Conservation (phyloP, 2,113 vertebrate species). For the Eleginops maclovinus region DNA sequence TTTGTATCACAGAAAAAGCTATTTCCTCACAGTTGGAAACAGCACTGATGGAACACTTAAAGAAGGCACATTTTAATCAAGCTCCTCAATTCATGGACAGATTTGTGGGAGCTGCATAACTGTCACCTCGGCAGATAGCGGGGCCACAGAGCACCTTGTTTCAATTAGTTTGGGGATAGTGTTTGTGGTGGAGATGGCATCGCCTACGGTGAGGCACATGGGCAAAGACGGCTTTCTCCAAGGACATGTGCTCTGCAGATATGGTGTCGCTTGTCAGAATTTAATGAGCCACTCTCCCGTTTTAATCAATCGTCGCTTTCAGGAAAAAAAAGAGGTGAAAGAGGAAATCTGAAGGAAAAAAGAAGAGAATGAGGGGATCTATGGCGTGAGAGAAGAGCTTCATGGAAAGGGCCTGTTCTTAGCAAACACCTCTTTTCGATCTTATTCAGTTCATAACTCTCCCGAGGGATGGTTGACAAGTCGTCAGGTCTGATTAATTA, state of each 20-base stretch:
- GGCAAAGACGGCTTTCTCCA: slow-evolving; percentile 48
- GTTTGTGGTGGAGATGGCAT: slow-evolving; percentile 63
- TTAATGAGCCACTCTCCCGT: slow-evolving; percentile 73
- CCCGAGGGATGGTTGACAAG: slow-evolving; percentile 65
- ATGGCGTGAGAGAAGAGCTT: slow-evolving; percentile 18
- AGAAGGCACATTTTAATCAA: slow-evolving; percentile 65
- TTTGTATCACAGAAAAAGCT: slow-evolving; percentile 58
- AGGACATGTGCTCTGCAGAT: slow-evolving; percentile 71
- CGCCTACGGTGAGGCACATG: slow-evolving; percentile 41
- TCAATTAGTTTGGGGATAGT: slow-evolving; percentile 71
- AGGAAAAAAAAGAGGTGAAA: slow-evolving; percentile 46
- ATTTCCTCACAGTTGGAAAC: slow-evolving; percentile 53
- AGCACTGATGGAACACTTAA: slow-evolving; percentile 61
- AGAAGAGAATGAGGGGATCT: slow-evolving; percentile 28
- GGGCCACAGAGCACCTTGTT: slow-evolving; percentile 71
- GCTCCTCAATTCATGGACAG: slow-evolving; percentile 33
- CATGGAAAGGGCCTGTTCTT: slow-evolving; percentile 22
- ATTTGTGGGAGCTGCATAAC: slow-evolving; percentile 54
- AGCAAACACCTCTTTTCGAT: slow-evolving; percentile 55
- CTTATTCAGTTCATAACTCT: slow-evolving; percentile 62
- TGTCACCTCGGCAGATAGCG: slow-evolving; percentile 63
- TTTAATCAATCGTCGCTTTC: slow-evolving; percentile 71
- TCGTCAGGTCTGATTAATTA: slow-evolving; percentile 72
- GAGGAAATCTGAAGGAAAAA: slow-evolving; percentile 34
- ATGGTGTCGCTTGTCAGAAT: slow-evolving; percentile 73